Evolutionary conservation across 2,797 vertebrate genomes (phyloP).

Genomic region (Podargus strigoides): DNA sequence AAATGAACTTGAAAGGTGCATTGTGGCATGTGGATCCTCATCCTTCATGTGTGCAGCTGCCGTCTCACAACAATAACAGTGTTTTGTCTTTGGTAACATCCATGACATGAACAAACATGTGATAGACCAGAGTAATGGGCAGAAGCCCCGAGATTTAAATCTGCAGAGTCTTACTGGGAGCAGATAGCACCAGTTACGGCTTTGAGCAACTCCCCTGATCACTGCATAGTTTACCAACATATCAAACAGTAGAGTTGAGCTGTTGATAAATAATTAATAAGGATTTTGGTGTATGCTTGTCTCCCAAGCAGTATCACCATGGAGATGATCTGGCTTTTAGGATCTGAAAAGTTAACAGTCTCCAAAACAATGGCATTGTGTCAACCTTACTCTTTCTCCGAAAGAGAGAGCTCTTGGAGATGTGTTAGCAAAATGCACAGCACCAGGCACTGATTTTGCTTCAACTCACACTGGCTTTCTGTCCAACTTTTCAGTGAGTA

Average conservation of each 20-base stretch:
- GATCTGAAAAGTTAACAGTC: constrained; percentile 12
- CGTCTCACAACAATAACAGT: not conserved
- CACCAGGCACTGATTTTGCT: not conserved
- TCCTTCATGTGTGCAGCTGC: constrained; percentile 25
- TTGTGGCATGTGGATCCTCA: not conserved
- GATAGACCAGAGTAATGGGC: not conserved
- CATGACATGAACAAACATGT: constrained; percentile 6
- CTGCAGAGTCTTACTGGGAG: not conserved
- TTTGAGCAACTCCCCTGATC: not conserved
- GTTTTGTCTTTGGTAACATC: constrained; percentile 46
- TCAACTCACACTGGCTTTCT: not conserved
- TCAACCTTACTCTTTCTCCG: not conserved
- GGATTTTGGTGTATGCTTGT: constrained; percentile 32
- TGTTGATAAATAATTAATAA: constrained; percentile 73
- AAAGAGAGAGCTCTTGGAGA: not conserved
- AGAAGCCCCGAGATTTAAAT: not conserved
- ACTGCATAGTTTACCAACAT: not conserved
- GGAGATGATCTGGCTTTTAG: constrained; percentile 2
- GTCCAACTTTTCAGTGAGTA: not conserved
- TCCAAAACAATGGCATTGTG: not conserved
- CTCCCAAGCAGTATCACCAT: constrained; percentile 9
- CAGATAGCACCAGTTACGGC: not conserved
- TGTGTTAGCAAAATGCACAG: not conserved
- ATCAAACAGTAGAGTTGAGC: not conserved
- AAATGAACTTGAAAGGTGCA: not conserved